Evolutionary conservation across 2,797 vertebrate genomes (phyloP).

Genomic region (Petrocephalus schoutedeni): DNA sequence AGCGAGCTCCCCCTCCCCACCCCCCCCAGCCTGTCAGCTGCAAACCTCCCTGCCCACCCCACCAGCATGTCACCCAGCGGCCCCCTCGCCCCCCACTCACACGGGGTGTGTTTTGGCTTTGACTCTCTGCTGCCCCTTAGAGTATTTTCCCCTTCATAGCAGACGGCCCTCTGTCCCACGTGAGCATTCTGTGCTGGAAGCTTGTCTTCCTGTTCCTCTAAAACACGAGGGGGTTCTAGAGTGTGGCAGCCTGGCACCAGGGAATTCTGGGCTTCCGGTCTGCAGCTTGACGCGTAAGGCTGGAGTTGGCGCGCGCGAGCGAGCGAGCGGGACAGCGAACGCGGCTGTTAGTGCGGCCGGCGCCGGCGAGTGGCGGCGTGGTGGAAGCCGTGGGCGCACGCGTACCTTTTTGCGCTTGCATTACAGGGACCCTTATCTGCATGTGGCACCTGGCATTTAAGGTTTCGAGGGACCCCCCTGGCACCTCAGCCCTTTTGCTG

Average conservation of each 20-base stretch:
- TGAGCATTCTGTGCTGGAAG: neutral
- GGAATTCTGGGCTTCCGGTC: conserved; percentile 64
- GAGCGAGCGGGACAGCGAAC: conserved; percentile 33
- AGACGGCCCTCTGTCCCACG: neutral
- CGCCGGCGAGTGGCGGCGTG: conserved; percentile 30
- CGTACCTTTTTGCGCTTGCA: conserved; percentile 84
- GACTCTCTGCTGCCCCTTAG: neutral
- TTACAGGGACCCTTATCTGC: conserved; percentile 97
- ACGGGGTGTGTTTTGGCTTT: conserved; percentile 39
- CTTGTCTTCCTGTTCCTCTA: neutral
- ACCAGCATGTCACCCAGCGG: conserved; percentile 59
- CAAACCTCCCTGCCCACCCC: conserved; percentile 61
- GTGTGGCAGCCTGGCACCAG: conserved; percentile 74
- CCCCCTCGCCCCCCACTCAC: conserved; percentile 22
- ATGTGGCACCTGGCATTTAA: conserved; percentile 77
- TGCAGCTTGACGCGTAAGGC: conserved; percentile 72
- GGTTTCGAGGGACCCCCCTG: conserved; percentile 67
- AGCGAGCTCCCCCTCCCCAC: conserved; percentile 44
- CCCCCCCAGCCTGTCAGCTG: conserved; percentile 68
- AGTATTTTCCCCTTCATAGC: neutral
- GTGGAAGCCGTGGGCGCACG: conserved; percentile 50
- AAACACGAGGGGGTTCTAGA: conserved; percentile 34
- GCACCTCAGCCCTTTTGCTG: neutral
- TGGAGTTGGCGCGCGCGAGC: conserved; percentile 48
- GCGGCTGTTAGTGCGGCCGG: conserved; percentile 30